Base-by-base conservation (phyloP, 2,888 invertebrate species). In the Platycnemis pennipes region DNA sequence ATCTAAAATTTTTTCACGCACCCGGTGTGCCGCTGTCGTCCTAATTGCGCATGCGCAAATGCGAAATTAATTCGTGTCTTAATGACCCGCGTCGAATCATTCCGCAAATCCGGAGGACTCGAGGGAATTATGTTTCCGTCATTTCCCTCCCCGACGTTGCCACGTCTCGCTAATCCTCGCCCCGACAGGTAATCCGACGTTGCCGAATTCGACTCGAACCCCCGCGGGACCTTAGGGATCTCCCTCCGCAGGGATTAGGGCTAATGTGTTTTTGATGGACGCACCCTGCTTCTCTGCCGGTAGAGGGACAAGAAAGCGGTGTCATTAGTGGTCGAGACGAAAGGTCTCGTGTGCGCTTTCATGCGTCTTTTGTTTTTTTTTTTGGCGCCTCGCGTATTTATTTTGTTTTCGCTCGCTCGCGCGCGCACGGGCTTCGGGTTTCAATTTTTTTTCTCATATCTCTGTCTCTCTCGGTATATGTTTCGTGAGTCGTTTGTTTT, bases 251-350 rank as follows among this genome's bases (percentile, higher is more conserved):
- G 77, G 77, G 77, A 77, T 77, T 77, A 37, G 13, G n/a, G 13
- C 77, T 77, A 77, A 77, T 77, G 77, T 77, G 77, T 77, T 77
- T 77, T 77, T 77, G 77, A 77, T 77, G 77, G 77, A 37, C 77
- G 77, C n/a, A n/a, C n/a, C n/a, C n/a, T n/a, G n/a, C n/a, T n/a
- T n/a, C n/a, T n/a, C n/a, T n/a, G n/a, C n/a, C n/a, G n/a, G n/a
- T n/a, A n/a, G n/a, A n/a, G n/a, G n/a, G n/a, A n/a, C n/a, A n/a
- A n/a, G 7, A 37, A 31, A 7, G 63, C 53, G 63, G 63, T 19
- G 77, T 77, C 77, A 77, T 77, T 77, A 77, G 77, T 2, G 4
- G 37, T 13, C 1, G 11, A 31, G 16, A 13, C 31, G 77, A 11
- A 2, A 37, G 13, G 37, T 31, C 2, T 5, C n/a, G 26, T 63